phyloP scores from a whole-genome alignment of 2,797 vertebrate genomes.

The Geranospiza caerulescens region DNA sequence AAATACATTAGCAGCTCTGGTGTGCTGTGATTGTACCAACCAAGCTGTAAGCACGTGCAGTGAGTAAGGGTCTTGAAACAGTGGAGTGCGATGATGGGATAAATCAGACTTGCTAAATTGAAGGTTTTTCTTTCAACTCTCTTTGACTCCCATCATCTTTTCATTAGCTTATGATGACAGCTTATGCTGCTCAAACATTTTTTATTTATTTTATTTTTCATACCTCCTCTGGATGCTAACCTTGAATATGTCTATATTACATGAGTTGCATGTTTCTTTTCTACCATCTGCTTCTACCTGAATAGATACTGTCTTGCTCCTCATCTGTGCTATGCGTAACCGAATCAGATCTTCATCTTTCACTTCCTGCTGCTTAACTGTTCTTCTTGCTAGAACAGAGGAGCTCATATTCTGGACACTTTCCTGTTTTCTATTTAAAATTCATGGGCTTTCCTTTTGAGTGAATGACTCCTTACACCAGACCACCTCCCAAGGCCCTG shows the following conservation, averaged over 20 bases:
- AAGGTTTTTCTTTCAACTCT: background rate
- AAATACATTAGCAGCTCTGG: background rate
- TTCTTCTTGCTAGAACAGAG: background rate
- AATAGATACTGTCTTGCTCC: background rate
- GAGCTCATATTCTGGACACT: background rate
- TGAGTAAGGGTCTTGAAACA: background rate
- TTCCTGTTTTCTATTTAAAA: background rate
- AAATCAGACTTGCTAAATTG: background rate
- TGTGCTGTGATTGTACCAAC: background rate
- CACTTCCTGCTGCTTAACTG: background rate
- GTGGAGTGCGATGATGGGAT: background rate
- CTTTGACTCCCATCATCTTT: background rate
- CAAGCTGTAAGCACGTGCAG: rapidly evolving
- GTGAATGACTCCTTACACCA: background rate
- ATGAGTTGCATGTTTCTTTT: background rate
- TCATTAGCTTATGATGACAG: background rate
- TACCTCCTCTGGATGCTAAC: background rate
- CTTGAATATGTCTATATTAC: background rate
- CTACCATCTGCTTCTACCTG: background rate
- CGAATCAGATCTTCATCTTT: background rate
- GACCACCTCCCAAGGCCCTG: background rate
- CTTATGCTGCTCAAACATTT: background rate
- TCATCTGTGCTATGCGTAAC: background rate
- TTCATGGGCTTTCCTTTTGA: background rate
- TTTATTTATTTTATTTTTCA: background rate